Percentiles rank a stretch among this genome's conserved stretches.
Conservation (phyloP, 2,888 invertebrate species). For the Ceratothoa steindachneri region DNA sequence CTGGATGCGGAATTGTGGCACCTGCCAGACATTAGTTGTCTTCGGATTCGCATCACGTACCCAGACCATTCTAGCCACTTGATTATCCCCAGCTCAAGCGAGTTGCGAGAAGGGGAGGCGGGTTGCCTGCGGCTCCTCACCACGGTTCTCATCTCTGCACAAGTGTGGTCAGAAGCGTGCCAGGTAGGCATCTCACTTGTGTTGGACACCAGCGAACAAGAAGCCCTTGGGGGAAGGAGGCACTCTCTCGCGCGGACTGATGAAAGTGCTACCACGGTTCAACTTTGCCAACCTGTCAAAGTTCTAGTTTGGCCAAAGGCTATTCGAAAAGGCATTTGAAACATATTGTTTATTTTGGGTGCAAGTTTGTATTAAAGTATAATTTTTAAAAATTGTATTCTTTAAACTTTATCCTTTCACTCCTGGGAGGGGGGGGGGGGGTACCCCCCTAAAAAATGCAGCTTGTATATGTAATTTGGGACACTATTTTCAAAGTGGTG, state of each 20-base stretch:
- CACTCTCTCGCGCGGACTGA: conserved; percentile 56
- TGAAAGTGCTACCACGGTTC: conserved; percentile 56
- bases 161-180: conserved; percentile 87
- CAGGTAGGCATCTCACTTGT: conserved; percentile 81
- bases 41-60: conserved; percentile 77
- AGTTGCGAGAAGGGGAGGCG: conserved; percentile 53
- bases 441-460: no score
- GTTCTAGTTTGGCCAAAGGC: conserved; percentile 84
- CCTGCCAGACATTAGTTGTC: conserved; percentile 66
- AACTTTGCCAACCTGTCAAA: conserved; percentile 79
- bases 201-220: conserved; percentile 61
- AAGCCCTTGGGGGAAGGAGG: conserved; percentile 30
- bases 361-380: no score
- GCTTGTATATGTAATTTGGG: no score
- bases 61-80: conserved; percentile 86
- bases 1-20: conserved; percentile 81
- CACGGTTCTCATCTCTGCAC: conserved; percentile 81
- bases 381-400: no score
- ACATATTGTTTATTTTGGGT: background rate
- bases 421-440: no score
- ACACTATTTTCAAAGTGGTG: no score
- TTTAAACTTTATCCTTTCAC: no score
- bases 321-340: conserved; percentile 64
- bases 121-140: conserved; percentile 66
- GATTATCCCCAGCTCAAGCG: conserved; percentile 62